Conservation (phyloP, 2,113 vertebrate species). For the Trachemys scripta region DNA sequence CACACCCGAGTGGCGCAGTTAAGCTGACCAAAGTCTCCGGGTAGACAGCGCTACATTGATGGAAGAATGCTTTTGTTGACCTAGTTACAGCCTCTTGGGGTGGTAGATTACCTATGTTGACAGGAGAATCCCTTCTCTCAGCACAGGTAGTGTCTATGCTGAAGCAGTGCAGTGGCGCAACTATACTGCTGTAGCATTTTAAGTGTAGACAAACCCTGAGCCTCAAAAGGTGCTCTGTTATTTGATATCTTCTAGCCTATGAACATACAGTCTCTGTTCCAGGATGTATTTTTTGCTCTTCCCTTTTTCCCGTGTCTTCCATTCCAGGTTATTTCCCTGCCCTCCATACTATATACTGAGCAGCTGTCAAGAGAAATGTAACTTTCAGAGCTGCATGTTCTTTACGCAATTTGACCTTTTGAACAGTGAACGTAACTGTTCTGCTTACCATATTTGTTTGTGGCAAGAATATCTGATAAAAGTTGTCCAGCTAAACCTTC, state of each 20-base stretch:
- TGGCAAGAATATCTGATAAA: conserved; percentile 94
- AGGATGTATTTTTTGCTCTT: neutral
- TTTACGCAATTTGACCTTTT: neutral
- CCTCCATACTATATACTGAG: neutral
- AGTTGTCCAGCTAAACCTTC: conserved; percentile 94
- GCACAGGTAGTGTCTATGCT: neutral
- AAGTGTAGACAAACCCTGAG: neutral
- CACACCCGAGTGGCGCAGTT: neutral
- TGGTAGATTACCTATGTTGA: neutral
- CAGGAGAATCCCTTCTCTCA: neutral
- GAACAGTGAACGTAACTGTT: neutral
- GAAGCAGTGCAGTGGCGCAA: neutral
- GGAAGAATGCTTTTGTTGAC: neutral
- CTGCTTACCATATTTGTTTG: conserved; percentile 93
- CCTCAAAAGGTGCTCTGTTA: neutral
- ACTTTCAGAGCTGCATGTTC: neutral
- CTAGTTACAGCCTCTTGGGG: neutral
- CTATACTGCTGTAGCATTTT: neutral
- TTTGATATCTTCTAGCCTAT: neutral
- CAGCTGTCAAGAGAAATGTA: neutral
- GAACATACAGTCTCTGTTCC: neutral
- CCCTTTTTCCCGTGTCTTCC: neutral
- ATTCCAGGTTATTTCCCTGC: neutral
- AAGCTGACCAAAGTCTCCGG: neutral
- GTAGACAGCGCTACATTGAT: neutral